Conservation (phyloP, 2,888 invertebrate genomes). For the Eristalinus aeneus region DNA sequence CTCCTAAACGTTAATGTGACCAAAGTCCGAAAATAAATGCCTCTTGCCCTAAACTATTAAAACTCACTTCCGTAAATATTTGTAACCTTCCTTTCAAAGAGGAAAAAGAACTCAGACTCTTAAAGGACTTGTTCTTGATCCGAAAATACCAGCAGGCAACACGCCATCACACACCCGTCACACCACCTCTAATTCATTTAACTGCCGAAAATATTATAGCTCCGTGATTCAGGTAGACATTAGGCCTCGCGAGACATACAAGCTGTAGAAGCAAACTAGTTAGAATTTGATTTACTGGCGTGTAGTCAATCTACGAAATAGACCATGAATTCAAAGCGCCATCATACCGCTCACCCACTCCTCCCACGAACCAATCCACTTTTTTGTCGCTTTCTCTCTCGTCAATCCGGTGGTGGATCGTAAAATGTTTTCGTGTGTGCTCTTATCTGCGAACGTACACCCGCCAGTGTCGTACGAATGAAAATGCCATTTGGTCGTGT, state of each 20-base stretch:
- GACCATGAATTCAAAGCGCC: not conserved
- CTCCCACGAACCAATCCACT: no score
- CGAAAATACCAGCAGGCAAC: no score
- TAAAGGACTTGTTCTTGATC: no score
- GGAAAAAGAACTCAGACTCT: no score
- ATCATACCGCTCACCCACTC: no score
- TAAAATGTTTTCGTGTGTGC: constrained; percentile 14
- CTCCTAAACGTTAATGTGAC: no score
- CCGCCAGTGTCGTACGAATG: not conserved
- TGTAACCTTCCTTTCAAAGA: no score
- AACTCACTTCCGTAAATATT: no score
- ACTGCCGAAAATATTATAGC: not conserved
- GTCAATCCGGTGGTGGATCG: not conserved
- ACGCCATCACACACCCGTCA: not conserved
- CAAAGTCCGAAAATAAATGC: no score
- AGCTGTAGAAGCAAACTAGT: not conserved
- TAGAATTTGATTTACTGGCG: constrained; percentile 1
- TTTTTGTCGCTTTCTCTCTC: not conserved
- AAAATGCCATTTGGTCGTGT: constrained; percentile 24
- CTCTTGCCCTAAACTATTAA: no score
- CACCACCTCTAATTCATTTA: not conserved
- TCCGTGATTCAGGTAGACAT: not conserved
- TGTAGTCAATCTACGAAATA: constrained; percentile 8
- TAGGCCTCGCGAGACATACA: not conserved
- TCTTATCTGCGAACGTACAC: constrained; percentile 1